These are phyloP conservation scores for Chaetorhynchus papuensis DNA, from an alignment of 2,113 vertebrate species.

Conservation along the genomic window DNA sequence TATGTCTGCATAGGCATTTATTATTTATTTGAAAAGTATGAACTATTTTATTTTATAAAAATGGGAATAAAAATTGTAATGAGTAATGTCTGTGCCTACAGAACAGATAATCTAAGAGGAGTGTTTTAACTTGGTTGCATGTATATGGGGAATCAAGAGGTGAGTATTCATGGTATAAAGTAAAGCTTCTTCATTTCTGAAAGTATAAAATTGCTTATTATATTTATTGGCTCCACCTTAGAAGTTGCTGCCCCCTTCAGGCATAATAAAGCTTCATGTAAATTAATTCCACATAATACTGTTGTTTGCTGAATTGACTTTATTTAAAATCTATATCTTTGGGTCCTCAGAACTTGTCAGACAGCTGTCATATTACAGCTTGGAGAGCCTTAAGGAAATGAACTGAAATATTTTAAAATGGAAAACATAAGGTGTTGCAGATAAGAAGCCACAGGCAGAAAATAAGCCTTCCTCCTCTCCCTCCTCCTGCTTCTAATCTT, in stretches of 20 bases:
- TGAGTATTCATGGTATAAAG: background rate
- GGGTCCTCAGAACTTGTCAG: background rate
- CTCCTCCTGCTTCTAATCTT: background rate
- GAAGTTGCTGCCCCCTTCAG: slow-evolving; percentile 61
- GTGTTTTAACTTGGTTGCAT: background rate
- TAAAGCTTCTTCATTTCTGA: background rate
- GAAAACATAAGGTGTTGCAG: slow-evolving; percentile 1
- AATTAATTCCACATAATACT: background rate
- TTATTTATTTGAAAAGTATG: background rate
- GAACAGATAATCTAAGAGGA: background rate
- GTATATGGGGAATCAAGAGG: background rate
- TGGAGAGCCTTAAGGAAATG: background rate
- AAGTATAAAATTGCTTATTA: background rate
- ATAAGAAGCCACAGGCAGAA: background rate
- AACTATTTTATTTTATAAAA: background rate
- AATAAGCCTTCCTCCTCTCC: background rate
- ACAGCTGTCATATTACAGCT: background rate
- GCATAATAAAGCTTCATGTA: background rate
- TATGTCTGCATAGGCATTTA: background rate
- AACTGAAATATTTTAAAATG: background rate
- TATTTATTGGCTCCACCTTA: background rate
- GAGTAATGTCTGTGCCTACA: background rate
- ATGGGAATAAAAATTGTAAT: background rate
- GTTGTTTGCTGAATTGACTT: background rate
- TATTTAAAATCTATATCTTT: background rate